Percentiles rank a stretch among this genome's conserved stretches.
Conservation (phyloP, 1,140 invertebrate species). For the Condylostylus longicornis region DNA sequence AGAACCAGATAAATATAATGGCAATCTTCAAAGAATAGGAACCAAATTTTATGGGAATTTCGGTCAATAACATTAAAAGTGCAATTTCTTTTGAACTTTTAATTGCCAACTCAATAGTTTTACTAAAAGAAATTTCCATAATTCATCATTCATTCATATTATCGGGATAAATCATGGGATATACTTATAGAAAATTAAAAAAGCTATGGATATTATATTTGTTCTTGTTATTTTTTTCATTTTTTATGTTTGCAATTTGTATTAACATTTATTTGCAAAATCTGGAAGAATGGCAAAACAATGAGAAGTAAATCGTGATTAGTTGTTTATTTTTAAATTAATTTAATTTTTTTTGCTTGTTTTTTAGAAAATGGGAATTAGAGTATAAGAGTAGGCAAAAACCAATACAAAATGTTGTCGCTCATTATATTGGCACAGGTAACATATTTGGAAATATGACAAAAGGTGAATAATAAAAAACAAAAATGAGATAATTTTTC, state of each 20-base stretch:
- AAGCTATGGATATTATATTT: conserved; percentile 29
- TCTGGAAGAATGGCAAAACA: conserved; percentile 14
- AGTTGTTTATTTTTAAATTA: background rate
- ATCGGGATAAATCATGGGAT: too few relatives aligned
- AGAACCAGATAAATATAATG: too few relatives aligned
- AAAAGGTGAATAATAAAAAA: conserved; percentile 20
- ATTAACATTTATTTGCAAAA: conserved; percentile 29
- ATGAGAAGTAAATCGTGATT: conserved; percentile 3
- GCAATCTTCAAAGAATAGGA: too few relatives aligned
- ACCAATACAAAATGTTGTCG: conserved; percentile 27
- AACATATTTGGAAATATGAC: conserved; percentile 31
- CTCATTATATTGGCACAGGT: conserved; percentile 30
- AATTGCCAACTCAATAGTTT: too few relatives aligned
- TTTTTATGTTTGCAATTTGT: conserved; percentile 32
- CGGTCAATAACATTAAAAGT: too few relatives aligned
- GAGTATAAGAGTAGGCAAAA: conserved; percentile 23
- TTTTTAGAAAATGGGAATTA: conserved; percentile 14
- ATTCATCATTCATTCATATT: too few relatives aligned
- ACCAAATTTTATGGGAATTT: too few relatives aligned
- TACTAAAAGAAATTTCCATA: too few relatives aligned
- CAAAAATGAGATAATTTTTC: conserved; percentile 18
- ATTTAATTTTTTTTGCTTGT: conserved; percentile 4
- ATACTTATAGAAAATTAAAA: conserved; percentile 13
- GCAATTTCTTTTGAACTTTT: too few relatives aligned
- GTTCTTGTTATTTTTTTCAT: conserved; percentile 29